Base-by-base conservation (phyloP, 2,888 invertebrate species). In the Cenopis cana region DNA sequence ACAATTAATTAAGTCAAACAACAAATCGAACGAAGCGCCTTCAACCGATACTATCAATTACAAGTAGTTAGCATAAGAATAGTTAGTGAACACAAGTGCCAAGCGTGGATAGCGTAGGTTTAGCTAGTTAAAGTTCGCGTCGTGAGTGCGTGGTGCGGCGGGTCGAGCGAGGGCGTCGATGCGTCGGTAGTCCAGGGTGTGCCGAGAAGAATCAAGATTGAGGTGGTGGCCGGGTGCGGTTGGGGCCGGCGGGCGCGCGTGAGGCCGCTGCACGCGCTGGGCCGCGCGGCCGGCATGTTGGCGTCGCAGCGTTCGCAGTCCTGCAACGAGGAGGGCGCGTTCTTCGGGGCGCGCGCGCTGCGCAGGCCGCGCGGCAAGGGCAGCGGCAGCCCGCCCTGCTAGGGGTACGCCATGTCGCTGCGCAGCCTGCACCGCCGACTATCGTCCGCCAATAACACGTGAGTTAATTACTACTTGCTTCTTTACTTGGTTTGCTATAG, bases 321-420 rank as follows among this genome's bases (percentile, higher is more conserved):
- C 77, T 93, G 93, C 85, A 93, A 92, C 93, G 93, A 93, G 81
- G 94, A 93, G 85, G 93, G 93, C 82, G 93, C 93, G 80, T 94
- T 93, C 87, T 94, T 93, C 89, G 94, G 93, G 74, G 93, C 90
- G 89, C 92, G 93, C 82, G 89, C 91, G 85, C 89, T 94, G 82
- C 91, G 94, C 85, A 90, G 91, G 94, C 94, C 94, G 91, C 94
- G 94, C 87, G 93, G 92, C 87, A 94, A 94, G 85, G 91, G 92
- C 82, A 94, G 90, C 91, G 92, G 93, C 81, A 94, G 93, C 85
- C 94, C 94, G 88, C 94, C 94, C 85, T 93, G 94, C 94, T 94
- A 94, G 94, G 94, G 94, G 93, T 93, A 93, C 94, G 94, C 94
- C 95, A 95, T 94, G 94, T 95, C 94, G 95, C 94, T 93, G 94